These are phyloP conservation scores for Dasypolia templi DNA, from an alignment of 2,888 invertebrate species.

Conservation along the genomic window DNA sequence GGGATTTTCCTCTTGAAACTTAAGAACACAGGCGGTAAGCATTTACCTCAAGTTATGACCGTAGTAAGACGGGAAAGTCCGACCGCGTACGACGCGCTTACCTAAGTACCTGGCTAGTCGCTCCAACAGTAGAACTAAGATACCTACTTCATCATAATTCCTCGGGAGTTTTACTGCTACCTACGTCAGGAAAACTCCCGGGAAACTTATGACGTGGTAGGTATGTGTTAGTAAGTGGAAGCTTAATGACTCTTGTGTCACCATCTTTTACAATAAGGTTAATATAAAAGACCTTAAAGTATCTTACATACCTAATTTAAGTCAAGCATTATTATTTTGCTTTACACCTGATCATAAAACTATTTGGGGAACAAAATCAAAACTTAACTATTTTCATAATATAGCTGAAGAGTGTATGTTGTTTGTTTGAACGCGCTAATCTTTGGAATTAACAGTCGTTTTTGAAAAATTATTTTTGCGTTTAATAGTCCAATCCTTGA, in stretches of 20 bases:
- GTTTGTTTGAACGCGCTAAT: too few species aligned
- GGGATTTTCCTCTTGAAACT: slow-evolving; percentile 51
- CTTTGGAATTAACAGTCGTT: too few species aligned
- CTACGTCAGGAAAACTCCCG: slow-evolving; percentile 17
- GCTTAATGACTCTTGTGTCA: slow-evolving; percentile 4
- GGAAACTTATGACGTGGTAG: neutral
- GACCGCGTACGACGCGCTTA: neutral
- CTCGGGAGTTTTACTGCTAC: neutral
- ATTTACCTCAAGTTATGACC: slow-evolving; percentile 22
- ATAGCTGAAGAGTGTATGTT: too few species aligned
- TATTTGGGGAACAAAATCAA: neutral
- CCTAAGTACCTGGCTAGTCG: neutral
- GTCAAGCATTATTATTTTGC: neutral
- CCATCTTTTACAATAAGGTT: too few species aligned
- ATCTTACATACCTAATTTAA: too few species aligned
- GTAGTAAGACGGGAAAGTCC: slow-evolving; percentile 36
- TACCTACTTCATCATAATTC: neutral
- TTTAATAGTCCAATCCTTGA: too few species aligned
- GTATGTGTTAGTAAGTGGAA: neutral
- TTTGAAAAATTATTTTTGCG: too few species aligned
- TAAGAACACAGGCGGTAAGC: neutral
- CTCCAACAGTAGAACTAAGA: neutral
- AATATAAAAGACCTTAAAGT: neutral
- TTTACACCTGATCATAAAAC: neutral
- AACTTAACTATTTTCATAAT: neutral